These are phyloP conservation scores for Enteromius paludinosus DNA, from an alignment of 2,797 vertebrate genomes.

Conservation along the genomic window DNA sequence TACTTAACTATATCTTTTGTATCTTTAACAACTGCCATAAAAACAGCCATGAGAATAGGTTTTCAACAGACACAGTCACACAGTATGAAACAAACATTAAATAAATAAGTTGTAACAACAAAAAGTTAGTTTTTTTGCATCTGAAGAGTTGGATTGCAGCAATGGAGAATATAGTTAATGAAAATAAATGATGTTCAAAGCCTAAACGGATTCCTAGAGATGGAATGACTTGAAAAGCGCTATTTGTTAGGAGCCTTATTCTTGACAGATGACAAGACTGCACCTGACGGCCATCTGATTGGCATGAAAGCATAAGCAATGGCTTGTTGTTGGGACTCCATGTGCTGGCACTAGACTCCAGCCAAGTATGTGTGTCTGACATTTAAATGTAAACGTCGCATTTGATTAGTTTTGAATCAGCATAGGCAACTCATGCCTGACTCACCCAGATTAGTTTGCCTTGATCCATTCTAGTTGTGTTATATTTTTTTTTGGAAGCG, in stretches of 20 bases:
- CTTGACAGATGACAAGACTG: slow-evolving; percentile 36
- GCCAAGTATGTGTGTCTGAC: slow-evolving; percentile 19
- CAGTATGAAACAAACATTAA: not conserved
- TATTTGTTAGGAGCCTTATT: slow-evolving; percentile 3
- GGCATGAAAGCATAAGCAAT: slow-evolving; percentile 30
- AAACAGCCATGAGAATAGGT: not conserved
- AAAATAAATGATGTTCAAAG: not conserved
- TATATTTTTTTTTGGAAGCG: slow-evolving; percentile 39
- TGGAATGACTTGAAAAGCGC: slow-evolving; percentile 17
- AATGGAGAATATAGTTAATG: not conserved
- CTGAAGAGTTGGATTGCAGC: not conserved
- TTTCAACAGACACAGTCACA: not conserved
- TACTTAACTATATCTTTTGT: not conserved
- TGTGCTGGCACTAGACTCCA: slow-evolving; percentile 29
- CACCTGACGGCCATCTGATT: slow-evolving; percentile 27
- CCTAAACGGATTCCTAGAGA: not conserved
- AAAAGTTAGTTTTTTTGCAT: not conserved
- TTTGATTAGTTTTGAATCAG: slow-evolving; percentile 49
- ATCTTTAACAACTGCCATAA: not conserved
- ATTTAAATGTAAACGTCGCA: slow-evolving; percentile 34
- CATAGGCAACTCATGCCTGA: slow-evolving; percentile 35
- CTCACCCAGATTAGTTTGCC: slow-evolving; percentile 46
- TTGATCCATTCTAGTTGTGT: slow-evolving; percentile 14
- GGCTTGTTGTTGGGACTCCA: slow-evolving; percentile 35
- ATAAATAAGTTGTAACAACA: not conserved